phyloP scores from a whole-genome alignment of 2,797 vertebrate genomes.

The Acanthurus lineatus region DNA sequence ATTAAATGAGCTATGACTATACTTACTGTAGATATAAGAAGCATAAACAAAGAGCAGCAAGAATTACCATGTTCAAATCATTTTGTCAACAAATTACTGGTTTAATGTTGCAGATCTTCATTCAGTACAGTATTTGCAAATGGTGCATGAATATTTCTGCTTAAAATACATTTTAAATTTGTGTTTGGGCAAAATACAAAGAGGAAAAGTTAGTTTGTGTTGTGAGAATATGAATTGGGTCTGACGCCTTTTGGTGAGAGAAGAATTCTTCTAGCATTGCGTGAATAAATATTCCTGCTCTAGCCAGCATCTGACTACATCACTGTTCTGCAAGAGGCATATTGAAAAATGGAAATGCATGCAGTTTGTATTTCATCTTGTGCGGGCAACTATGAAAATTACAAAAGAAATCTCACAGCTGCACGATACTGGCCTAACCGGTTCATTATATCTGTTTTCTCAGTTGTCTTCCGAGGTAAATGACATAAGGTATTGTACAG shows the following conservation, averaged over 20 bases:
- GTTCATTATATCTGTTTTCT: conserved; percentile 65
- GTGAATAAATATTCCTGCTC: conserved; percentile 45
- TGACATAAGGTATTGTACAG: conserved; percentile 66
- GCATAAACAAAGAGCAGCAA: conserved; percentile 58
- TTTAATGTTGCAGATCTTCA: conserved; percentile 60
- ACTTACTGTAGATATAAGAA: conserved; percentile 55
- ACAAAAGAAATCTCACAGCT: conserved; percentile 51
- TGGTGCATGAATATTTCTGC: conserved; percentile 22
- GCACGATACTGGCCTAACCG: conserved; percentile 44
- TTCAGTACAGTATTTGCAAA: conserved; percentile 12
- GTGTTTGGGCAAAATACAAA: conserved; percentile 22
- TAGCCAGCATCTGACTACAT: conserved; percentile 49
- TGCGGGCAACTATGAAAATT: conserved; percentile 22
- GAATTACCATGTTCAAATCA: conserved; percentile 55
- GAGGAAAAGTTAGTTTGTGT: not conserved
- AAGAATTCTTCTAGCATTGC: conserved; percentile 29
- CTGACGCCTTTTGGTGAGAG: conserved; percentile 19
- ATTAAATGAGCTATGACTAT: conserved; percentile 68
- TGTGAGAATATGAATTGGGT: conserved; percentile 38
- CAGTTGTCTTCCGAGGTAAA: conserved; percentile 63
- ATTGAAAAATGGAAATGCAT: conserved; percentile 49
- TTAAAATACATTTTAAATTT: conserved; percentile 38
- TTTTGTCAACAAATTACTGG: conserved; percentile 63
- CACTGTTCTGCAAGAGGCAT: conserved; percentile 50
- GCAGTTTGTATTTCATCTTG: conserved; percentile 39